Evolutionary conservation across 2,797 vertebrate genomes (phyloP), one percentile per base, ranked within the genome.

Genomic region (Coccyzus lansbergi): DNA sequence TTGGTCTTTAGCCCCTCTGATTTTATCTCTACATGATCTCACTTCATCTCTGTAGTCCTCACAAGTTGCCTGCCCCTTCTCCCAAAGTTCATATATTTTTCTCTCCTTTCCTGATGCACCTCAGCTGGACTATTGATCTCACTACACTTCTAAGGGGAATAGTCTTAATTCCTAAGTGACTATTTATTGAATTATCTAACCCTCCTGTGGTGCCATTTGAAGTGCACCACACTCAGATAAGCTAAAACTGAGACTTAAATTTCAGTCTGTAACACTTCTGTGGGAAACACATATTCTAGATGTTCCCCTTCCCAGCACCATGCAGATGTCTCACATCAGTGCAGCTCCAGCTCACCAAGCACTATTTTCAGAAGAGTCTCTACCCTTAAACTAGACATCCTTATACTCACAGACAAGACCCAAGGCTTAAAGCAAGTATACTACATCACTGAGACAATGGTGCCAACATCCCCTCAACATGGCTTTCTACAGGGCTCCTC

Each of bases 251-350:
- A 74, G 62, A 48, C 25, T 25, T 4, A 94, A 48, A 21, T 76
- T 80, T 67, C 48, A 48, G 19, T 18, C 59, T 48, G 36, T 17
- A 69, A 20, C 4, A 4, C 13, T 70, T 77, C 34, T 28, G 14
- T 18, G 15, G 22, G 42, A 82, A 87, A 29, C 19, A 67, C 52
- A 78, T 7, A 70, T 40, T 33, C 24, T 16, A 19, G 17, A 26
- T 8, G 10, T 9, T 87, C 65, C 46, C 33, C 11, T 34, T 76
- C 38, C 28, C 18, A 58, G 67, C 7, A 52, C 21, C 44, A 31
- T 0, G 0, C 25, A 55, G 44, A 31, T 75, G 2, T 7, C 24
- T n/a, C 46, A 42, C 46, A 68, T 7, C 74, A 59, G 10, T 6
- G 25, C 44, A 78, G 22, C 40, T 67, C 56, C 1, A 3, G 18